phyloP scores from a whole-genome alignment of 1,140 invertebrate species.

The Bicyclus anynana region DNA sequence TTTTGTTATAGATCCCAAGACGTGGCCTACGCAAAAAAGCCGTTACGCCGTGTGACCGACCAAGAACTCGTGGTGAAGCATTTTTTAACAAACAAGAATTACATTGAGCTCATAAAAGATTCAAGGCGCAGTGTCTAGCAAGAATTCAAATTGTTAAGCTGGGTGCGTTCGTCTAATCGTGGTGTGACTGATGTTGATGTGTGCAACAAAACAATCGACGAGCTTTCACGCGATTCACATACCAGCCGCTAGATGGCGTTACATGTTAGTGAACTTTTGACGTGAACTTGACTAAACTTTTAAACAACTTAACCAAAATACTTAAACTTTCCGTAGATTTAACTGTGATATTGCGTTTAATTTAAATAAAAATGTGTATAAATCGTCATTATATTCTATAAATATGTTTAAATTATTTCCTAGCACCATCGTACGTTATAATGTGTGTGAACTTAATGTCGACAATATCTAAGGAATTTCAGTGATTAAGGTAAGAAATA shows the following conservation, averaged over 20 bases:
- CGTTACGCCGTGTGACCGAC: conserved; percentile 38
- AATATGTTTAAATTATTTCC: conserved; percentile 10
- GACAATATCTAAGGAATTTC: conserved; percentile 25
- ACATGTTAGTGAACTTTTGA: conserved; percentile 67
- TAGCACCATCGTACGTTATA: neutral
- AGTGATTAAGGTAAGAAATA: conserved; percentile 29
- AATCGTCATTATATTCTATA: neutral
- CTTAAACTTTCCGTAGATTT: conserved; percentile 59
- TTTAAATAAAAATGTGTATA: conserved; percentile 7
- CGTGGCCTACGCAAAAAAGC: conserved; percentile 19
- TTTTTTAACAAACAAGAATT: conserved; percentile 45
- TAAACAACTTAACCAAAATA: conserved; percentile 72
- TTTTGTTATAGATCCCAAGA: conserved; percentile 19
- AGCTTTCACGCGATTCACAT: conserved; percentile 56
- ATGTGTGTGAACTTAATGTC: conserved; percentile 20
- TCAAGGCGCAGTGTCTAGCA: conserved; percentile 37
- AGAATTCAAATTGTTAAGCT: conserved; percentile 46
- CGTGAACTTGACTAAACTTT: conserved; percentile 72
- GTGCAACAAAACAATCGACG: conserved; percentile 48
- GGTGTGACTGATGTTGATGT: conserved; percentile 48
- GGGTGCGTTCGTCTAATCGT: conserved; percentile 38
- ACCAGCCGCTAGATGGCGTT: conserved; percentile 59
- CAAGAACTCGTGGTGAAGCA: conserved; percentile 48
- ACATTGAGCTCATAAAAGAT: conserved; percentile 46
- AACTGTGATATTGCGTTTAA: conserved; percentile 16